Conservation (phyloP, 2,797 vertebrate species). For the Sparus aurata region DNA sequence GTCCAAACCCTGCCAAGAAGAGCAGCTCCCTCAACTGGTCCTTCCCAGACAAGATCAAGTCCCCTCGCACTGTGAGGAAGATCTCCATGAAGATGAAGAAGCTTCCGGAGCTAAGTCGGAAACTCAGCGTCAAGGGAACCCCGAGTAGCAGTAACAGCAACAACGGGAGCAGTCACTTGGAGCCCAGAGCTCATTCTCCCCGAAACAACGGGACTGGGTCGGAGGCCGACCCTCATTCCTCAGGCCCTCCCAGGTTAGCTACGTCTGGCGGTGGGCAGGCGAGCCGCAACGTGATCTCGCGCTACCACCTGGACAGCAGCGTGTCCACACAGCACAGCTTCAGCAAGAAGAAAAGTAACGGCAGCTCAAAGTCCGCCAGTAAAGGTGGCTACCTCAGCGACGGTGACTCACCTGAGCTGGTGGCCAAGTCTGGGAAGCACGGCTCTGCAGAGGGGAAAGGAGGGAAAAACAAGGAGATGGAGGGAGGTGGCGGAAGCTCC, state of each 20-base stretch:
- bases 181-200: conserved; percentile 72
- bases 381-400: conserved; percentile 98
- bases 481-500: conserved; percentile 68
- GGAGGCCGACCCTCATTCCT: conserved; percentile 81
- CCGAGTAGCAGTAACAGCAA: conserved; percentile 77
- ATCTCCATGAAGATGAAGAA: conserved; percentile 99
- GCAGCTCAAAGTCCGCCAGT: conserved; percentile 91
- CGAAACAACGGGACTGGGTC: conserved; percentile 63
- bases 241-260: conserved; percentile 79
- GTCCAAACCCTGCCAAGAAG: conserved; percentile 94
- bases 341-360: conserved; percentile 89
- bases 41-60: conserved; percentile 98
- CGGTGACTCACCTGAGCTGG: conserved; percentile 95
- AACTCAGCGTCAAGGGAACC: conserved; percentile 93
- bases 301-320: conserved; percentile 97
- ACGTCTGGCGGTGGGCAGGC: conserved; percentile 81
- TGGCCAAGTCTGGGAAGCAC: conserved; percentile 93
- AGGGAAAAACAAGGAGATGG: conserved; percentile 87
- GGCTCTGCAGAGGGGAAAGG: conserved; percentile 85
- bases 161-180: conserved; percentile 58
- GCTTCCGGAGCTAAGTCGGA: conserved; percentile 96
- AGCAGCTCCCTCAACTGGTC: conserved; percentile 95
- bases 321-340: conserved; percentile 92
- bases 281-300: conserved; percentile 96
- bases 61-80: conserved; percentile 96